Evolutionary conservation across 2,888 invertebrate genomes (phyloP), one percentile per base, ranked within the genome.

Genomic region (Molorchus minor): DNA sequence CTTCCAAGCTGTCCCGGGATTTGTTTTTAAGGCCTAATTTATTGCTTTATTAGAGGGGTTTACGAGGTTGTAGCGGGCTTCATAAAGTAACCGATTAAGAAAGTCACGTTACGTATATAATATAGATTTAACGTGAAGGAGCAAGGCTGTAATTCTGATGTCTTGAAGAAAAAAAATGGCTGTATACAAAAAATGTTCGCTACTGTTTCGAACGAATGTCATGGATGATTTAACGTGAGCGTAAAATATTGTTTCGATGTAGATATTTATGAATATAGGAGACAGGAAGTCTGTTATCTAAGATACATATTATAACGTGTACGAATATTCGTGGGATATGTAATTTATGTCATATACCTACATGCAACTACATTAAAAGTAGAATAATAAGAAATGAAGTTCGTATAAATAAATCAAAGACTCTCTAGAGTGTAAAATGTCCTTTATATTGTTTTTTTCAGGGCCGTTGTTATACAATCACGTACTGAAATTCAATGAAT

Each of bases 41-140:
- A 70, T 68, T 36, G 64, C 65, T 71, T 65, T 65, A 66, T 71
- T 67, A 71, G 58, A 43, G 30, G 47, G 58, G 56, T 69, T 71
- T 68, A 69, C 57, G 68, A 53, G 54, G 41, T 36, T 53, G 61
- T 57, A 61, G 56, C 59, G 57, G 47, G 60, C 33, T 56, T 66
- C 67, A 61, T 70, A 70, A 69, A 71, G 65, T 61, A 64, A 64
- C 70, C 65, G 72, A 73, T 72, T 71, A 70, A 69, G 57, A 56
- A 56, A 40, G 35, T 56, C 61, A 55, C 56, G 25, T 38, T 21
- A 25, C 38, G 25, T 5, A 3, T 20, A 7, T n/a, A 16, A 15
- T 8, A 5, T 25, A 25, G 25, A 25, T 25, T 3, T 8, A 25
- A 5, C 8, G 25, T 25, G 25, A 25, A 8, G 25, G 8, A 25